Base-by-base conservation (phyloP, 2,113 vertebrate genomes). In the Ploceus nigricollis region DNA sequence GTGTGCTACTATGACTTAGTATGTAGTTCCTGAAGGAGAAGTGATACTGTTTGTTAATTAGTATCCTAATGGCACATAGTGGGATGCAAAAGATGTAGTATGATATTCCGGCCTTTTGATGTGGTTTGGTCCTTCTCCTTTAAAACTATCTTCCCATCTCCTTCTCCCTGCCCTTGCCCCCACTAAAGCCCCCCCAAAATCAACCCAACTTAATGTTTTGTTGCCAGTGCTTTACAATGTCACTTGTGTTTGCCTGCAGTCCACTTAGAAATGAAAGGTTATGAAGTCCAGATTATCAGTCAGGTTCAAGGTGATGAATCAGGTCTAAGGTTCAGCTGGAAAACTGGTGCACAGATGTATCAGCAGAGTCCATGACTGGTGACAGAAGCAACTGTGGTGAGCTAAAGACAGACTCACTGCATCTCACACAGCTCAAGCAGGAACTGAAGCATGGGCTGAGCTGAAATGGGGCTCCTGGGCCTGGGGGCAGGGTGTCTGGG, bases 111-210 rank as follows among this genome's bases (percentile, higher is more conserved):
- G 20, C 10, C 28, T 76, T 87, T 37, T 58, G 21, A 12, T 17
- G n/a, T 12, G 10, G 5, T 28, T 57, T 70, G 25, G 23, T 60
- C 33, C 35, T 69, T 82, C 42, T 89, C 58, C 82, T 56, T 58
- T 35, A 28, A 69, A 78, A 28, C 3, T 7, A 27, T 66, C 33
- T 48, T 64, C 13, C 21, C 14, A 4, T 0, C 0, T 25, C 3
- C 2, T 54, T 40, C 27, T 58, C 27, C 3, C 44, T 56, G n/a
- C n/a, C n/a, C 15, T 54, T 0, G 0, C 11, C 9, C 9, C 37
- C n/a, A 33, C 18, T 54, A 31, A 22, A 15, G n/a, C 3, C 2
- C 16, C 3, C 4, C 4, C 1, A 23, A 58, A 77, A 23, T 23
- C 18, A 75, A 28, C 7, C 13, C 23, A 75, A 37, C 11, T 31